A percentile compares a stretch with the other conserved stretches of the same genome.
Evolutionary conservation across 2,797 vertebrate genomes (phyloP).

Genomic region (Lagorchestes hirsutus): DNA sequence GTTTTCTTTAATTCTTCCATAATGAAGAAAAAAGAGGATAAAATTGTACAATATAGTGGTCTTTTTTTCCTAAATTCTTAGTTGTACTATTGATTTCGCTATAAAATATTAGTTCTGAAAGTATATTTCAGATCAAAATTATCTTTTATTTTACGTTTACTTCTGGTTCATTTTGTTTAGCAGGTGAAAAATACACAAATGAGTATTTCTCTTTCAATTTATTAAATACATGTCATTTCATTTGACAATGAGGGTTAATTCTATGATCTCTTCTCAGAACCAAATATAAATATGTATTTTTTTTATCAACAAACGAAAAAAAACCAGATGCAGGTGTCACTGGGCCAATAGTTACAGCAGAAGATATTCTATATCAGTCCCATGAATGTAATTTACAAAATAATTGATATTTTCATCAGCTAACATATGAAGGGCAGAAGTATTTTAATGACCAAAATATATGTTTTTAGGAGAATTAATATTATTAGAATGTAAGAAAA

Average conservation of each 20-base stretch:
- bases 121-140: constrained; percentile 30
- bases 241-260: not conserved
- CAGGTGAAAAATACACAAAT: constrained; percentile 28
- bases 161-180: constrained; percentile 30
- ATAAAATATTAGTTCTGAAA: constrained; percentile 31
- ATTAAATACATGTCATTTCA: not conserved
- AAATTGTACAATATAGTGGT: not conserved
- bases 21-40: not conserved
- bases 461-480: not conserved
- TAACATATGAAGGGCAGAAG: not conserved
- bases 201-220: not conserved
- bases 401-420: not conserved
- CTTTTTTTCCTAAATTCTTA: not conserved
- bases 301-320: not conserved
- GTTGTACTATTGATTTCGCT: not conserved
- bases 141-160: not conserved
- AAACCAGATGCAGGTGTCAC: not conserved
- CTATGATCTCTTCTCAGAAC: not conserved
- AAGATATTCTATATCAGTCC: not conserved
- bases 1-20: not conserved
- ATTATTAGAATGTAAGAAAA: not conserved
- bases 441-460: not conserved
- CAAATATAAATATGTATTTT: not conserved
- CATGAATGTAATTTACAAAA: not conserved
- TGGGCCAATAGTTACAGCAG: not conserved